A percentile compares a stretch with the other conserved stretches of the same genome.
Conservation (phyloP, 2,113 vertebrate genomes). For the Irena cyanogastra region DNA sequence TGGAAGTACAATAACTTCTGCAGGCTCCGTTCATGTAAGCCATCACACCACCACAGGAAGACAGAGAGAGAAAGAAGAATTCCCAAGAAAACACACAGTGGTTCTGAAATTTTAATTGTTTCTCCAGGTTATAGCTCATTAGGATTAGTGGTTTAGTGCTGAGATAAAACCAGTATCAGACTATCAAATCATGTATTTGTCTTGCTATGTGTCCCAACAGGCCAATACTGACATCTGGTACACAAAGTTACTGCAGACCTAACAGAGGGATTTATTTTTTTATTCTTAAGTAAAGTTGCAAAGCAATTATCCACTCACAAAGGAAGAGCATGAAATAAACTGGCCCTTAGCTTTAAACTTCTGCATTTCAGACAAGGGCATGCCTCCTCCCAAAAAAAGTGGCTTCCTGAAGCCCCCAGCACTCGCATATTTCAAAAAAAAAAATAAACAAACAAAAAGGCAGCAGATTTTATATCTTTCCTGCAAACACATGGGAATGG, state of each 20-base stretch:
- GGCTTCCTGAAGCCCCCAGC: background rate
- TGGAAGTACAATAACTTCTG: background rate
- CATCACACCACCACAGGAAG: background rate
- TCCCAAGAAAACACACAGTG: background rate
- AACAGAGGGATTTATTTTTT: background rate
- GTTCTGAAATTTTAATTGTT: background rate
- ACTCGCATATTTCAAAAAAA: background rate
- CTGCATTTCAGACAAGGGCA: background rate
- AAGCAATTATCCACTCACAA: background rate
- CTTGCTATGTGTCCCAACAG: background rate
- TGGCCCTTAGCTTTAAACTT: background rate
- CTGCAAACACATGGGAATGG: background rate
- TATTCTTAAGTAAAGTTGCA: background rate
- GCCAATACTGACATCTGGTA: conserved; percentile 8
- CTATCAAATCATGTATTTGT: background rate
- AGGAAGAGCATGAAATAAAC: background rate
- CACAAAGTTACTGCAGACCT: background rate
- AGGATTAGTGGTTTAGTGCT: background rate
- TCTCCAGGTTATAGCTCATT: background rate
- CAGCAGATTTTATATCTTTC: background rate
- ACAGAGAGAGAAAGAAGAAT: background rate
- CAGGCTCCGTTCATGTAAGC: background rate
- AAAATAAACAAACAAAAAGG: background rate
- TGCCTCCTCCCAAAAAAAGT: background rate
- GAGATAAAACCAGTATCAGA: background rate